Conservation (phyloP, 30 jellyfish, hydroid and myxozoan species). For the Turritopsis dohrnii region DNA sequence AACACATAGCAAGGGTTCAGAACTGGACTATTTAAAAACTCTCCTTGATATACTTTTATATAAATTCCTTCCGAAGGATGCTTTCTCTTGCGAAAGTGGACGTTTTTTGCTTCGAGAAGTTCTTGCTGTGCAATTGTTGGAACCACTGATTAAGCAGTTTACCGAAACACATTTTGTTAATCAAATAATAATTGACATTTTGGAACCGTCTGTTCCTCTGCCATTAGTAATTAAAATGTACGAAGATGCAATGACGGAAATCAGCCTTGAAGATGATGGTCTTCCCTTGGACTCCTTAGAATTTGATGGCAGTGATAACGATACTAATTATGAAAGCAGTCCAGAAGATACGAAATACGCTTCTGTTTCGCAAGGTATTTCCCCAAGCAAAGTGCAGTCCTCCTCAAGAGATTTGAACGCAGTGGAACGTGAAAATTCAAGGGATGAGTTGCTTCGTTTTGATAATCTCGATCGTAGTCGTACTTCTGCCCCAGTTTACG, state of each 20-base stretch:
- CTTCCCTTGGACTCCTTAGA: constrained; percentile 13
- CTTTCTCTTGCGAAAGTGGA: constrained; percentile 88
- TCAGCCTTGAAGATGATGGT: constrained; percentile 24
- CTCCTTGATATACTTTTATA: constrained; percentile 66
- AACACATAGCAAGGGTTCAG: constrained; percentile 70
- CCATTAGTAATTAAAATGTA: constrained; percentile 41
- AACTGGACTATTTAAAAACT: constrained; percentile 58
- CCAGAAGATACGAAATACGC: background rate
- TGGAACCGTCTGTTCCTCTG: constrained; percentile 81
- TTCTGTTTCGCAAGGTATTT: background rate
- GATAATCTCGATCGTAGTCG: constrained; percentile 56
- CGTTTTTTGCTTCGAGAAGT: constrained; percentile 86
- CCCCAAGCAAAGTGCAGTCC: background rate
- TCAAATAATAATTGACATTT: constrained; percentile 66
- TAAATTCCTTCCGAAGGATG: constrained; percentile 50
- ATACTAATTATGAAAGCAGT: constrained; percentile 30
- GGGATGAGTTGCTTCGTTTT: constrained; percentile 24
- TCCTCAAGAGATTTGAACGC: background rate
- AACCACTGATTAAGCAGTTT: constrained; percentile 49
- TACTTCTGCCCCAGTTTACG: constrained; percentile 92
- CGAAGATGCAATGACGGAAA: constrained; percentile 63
- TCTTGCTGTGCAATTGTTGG: constrained; percentile 71
- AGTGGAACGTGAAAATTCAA: background rate
- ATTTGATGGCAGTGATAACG: constrained; percentile 41
- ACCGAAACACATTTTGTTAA: constrained; percentile 73